A percentile compares a stretch with the other conserved stretches of the same genome.
Evolutionary conservation across 92 coral and sea anemone species (phyloP).

Genomic region (Parazoanthus atlanticus): DNA sequence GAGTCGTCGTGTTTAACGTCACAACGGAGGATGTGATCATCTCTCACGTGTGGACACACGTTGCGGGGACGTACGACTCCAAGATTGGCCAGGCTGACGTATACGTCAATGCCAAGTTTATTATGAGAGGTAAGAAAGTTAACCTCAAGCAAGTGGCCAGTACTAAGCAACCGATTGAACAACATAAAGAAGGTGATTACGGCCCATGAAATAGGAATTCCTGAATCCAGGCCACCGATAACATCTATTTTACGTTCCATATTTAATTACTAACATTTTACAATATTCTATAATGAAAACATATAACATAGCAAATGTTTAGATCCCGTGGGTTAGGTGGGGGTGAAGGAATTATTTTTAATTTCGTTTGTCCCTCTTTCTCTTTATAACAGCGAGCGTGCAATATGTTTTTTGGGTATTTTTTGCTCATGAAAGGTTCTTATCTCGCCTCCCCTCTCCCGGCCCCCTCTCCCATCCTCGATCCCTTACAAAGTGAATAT

Average conservation of each 20-base stretch:
- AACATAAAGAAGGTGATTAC: background rate
- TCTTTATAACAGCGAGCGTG: too few species aligned
- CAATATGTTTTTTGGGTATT: too few species aligned
- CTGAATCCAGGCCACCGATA: background rate
- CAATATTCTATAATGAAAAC: too few species aligned
- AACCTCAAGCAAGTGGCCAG: too few species aligned
- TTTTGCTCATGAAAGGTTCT: too few species aligned
- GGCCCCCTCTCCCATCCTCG: too few species aligned
- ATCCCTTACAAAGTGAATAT: too few species aligned
- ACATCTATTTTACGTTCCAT: background rate
- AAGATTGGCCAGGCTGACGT: conserved; percentile 80
- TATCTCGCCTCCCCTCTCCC: too few species aligned
- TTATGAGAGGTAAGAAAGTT: conserved; percentile 62
- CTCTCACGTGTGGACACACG: conserved; percentile 89
- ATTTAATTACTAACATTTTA: background rate
- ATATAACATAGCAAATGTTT: too few species aligned
- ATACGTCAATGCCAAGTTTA: conserved; percentile 92
- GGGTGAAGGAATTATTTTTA: too few species aligned
- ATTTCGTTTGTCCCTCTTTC: too few species aligned
- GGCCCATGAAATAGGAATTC: background rate
- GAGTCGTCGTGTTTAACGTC: conserved; percentile 76
- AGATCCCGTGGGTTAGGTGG: too few species aligned
- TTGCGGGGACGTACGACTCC: conserved; percentile 86
- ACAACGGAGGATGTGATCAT: conserved; percentile 81
- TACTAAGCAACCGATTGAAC: background rate